These are phyloP conservation scores for Remorina albescens DNA, from an alignment of 2,797 vertebrate species.

Conservation along the genomic window DNA sequence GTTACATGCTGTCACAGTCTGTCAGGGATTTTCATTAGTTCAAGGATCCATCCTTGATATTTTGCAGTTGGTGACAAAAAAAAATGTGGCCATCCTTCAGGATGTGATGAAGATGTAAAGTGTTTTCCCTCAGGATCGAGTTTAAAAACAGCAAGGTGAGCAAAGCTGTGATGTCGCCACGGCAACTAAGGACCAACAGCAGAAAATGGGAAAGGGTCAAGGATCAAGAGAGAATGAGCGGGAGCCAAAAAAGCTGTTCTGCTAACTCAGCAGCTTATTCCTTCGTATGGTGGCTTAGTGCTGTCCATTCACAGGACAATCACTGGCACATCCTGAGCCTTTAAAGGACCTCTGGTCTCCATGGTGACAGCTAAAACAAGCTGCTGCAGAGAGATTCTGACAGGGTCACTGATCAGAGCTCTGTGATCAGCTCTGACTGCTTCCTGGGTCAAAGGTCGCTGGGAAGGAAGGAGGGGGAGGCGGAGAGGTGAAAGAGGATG, in stretches of 20 bases:
- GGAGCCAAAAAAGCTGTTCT: background rate
- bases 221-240: background rate
- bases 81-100: slow-evolving; percentile 18
- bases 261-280: slow-evolving; percentile 52
- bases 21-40: background rate
- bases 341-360: slow-evolving; percentile 11
- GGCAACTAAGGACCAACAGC: background rate
- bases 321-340: background rate
- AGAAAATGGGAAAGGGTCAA: background rate
- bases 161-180: background rate
- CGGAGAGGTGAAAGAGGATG: slow-evolving; percentile 38
- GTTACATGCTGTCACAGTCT: background rate
- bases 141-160: slow-evolving; percentile 12
- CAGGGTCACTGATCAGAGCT: slow-evolving; percentile 47
- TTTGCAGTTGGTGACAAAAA: background rate
- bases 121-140: slow-evolving; percentile 3
- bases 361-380: slow-evolving; percentile 34
- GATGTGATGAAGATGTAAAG: slow-evolving; percentile 9
- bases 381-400: slow-evolving; percentile 1
- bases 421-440: slow-evolving; percentile 24
- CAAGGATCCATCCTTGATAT: background rate
- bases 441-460: slow-evolving; percentile 67
- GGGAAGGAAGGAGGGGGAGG: slow-evolving; percentile 55
- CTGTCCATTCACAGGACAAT: slow-evolving; percentile 27
- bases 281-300: slow-evolving; percentile 13